Conservation (phyloP, 1,140 invertebrate species). For the Cydia fagiglandana region DNA sequence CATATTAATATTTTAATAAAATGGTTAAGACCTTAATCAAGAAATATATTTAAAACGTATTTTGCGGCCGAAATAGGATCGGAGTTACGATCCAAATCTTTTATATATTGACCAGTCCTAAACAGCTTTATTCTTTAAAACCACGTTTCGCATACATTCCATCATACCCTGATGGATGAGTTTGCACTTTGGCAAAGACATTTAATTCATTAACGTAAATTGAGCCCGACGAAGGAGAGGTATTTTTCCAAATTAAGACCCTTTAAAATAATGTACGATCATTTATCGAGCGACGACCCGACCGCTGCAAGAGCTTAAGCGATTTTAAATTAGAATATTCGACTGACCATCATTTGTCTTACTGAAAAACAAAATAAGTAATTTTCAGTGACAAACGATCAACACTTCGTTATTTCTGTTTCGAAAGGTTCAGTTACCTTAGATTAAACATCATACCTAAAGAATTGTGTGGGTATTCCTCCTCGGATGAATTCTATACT, state of each 20-base stretch:
- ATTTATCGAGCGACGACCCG: conserved; percentile 59
- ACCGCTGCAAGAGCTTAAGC: conserved; percentile 53
- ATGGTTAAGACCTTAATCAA: no score
- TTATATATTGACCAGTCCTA: background rate
- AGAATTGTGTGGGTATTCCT: no score
- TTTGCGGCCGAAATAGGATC: no score
- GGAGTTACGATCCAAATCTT: no score
- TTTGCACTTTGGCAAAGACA: conserved; percentile 5
- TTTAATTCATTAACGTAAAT: conserved; percentile 41
- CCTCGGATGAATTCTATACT: no score
- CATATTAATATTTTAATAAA: no score
- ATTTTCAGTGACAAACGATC: conserved; percentile 60
- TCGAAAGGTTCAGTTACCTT: conserved; percentile 1
- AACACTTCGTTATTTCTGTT: conserved; percentile 42
- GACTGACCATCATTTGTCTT: conserved; percentile 61
- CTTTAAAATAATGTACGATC: conserved; percentile 52
- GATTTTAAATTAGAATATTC: conserved; percentile 73
- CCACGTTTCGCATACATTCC: background rate
- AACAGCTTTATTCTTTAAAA: background rate
- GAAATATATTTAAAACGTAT: no score
- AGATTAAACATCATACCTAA: background rate
- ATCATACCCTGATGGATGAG: background rate
- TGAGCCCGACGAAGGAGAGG: conserved; percentile 39
- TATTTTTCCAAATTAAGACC: conserved; percentile 43
- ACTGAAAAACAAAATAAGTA: conserved; percentile 48